Evolutionary conservation across 2,888 invertebrate species (phyloP).

Genomic region (Escarpia spicata): DNA sequence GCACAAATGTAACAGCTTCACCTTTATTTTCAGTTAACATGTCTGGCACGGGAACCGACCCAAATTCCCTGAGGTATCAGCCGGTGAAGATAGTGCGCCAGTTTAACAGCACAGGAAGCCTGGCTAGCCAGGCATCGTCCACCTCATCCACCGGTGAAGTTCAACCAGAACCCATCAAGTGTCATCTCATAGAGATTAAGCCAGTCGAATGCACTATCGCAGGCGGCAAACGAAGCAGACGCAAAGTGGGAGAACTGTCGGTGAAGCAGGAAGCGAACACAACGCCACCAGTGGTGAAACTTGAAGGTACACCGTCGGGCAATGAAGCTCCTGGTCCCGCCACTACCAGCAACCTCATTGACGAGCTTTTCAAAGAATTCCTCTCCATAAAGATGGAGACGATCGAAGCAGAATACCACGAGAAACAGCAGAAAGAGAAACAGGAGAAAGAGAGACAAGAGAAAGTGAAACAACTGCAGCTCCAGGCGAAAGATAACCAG

Average conservation of each 20-base stretch:
- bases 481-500: not conserved
- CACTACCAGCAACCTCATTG: constrained; percentile 26
- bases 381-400: constrained; percentile 34
- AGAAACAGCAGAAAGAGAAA: constrained; percentile 27
- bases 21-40: not conserved
- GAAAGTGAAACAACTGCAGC: not conserved
- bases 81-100: not conserved
- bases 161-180: not conserved
- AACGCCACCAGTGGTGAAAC: not conserved
- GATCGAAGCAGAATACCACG: constrained; percentile 24
- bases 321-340: not conserved
- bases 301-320: not conserved
- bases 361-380: constrained; percentile 34
- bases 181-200: not conserved
- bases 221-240: not conserved
- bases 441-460: not conserved
- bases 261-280: not conserved
- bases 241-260: not conserved
- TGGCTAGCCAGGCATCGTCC: not conserved
- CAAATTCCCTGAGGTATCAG: not conserved
- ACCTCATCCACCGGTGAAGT: not conserved
- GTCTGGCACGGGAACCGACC: not conserved
- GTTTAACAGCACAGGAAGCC: not conserved
- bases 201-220: not conserved
- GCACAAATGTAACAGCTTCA: not conserved